Percentiles rank a stretch among this genome's conserved stretches.
Conservation (phyloP, 2,888 invertebrate species). For the Limnephilus lunatus region DNA sequence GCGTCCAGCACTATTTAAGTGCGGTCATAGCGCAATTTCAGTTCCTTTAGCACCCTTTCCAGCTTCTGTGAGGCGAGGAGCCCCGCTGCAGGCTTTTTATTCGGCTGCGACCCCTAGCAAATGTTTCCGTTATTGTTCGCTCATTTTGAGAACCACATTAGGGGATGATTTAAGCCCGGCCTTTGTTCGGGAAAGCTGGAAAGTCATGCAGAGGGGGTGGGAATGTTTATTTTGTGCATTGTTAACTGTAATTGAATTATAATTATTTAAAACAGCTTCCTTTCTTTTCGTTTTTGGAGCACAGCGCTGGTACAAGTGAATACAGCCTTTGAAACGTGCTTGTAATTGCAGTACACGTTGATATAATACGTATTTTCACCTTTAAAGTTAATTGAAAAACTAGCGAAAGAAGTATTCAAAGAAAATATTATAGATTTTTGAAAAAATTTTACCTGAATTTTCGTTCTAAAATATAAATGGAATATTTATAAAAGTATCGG, state of each 20-base stretch:
- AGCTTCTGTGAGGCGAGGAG: slow-evolving; percentile 15
- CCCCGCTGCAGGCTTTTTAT: slow-evolving; percentile 37
- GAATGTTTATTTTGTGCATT: slow-evolving; percentile 42
- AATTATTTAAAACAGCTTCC: slow-evolving; percentile 22
- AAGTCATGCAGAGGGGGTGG: slow-evolving; percentile 23
- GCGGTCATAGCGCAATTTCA: slow-evolving; percentile 17
- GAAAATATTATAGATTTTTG: too few species aligned
- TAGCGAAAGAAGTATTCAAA: too few species aligned
- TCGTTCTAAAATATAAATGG: too few species aligned
- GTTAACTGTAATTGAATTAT: slow-evolving; percentile 35
- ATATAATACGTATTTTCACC: too few species aligned
- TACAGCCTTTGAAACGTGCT: not conserved
- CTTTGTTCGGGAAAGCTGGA: slow-evolving; percentile 43
- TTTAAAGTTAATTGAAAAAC: too few species aligned
- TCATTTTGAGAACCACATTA: slow-evolving; percentile 52
- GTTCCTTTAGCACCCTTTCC: slow-evolving; percentile 22
- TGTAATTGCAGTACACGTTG: not conserved
- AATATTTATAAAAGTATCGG: too few species aligned
- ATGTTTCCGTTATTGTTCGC: slow-evolving; percentile 53
- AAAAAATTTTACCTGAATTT: too few species aligned
- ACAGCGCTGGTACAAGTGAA: not conserved
- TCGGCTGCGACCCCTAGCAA: slow-evolving; percentile 27
- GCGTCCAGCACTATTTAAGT: slow-evolving; percentile 43
- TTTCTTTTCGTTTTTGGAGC: not conserved
- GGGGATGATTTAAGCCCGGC: slow-evolving; percentile 46